Percentiles rank a stretch among this genome's conserved stretches.
These are phyloP conservation scores for Rhynchophorus ferrugineus DNA, from an alignment of 1,140 invertebrate species.

Conservation along the genomic window DNA sequence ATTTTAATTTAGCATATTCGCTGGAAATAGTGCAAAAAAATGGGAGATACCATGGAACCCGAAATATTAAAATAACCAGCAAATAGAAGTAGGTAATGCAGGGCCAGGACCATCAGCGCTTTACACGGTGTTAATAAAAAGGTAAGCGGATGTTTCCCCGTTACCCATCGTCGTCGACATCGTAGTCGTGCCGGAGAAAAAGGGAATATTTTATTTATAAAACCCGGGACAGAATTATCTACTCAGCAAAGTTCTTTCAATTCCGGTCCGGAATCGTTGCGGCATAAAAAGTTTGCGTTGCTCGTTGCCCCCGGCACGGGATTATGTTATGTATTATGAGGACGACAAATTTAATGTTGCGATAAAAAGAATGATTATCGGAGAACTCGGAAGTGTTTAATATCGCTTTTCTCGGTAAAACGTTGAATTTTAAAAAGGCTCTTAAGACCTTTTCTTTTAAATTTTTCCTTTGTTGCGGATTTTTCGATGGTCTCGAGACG, in stretches of 20 bases:
- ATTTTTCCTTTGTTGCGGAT: background rate
- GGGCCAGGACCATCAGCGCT: too few relatives aligned
- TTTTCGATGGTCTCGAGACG: too few relatives aligned
- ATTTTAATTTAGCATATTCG: too few relatives aligned
- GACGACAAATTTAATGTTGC: conserved; percentile 15
- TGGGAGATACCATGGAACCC: too few relatives aligned
- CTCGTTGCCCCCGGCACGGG: conserved; percentile 1
- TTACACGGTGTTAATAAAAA: too few relatives aligned
- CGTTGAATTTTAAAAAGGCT: background rate
- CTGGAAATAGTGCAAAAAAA: too few relatives aligned
- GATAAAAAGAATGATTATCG: conserved; percentile 16
- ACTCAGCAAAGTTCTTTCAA: conserved; percentile 19
- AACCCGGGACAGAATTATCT: conserved; percentile 14
- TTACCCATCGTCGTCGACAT: background rate
- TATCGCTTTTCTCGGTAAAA: background rate
- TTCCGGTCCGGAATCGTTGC: conserved; percentile 9
- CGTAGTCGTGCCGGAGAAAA: background rate
- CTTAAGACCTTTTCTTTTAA: background rate
- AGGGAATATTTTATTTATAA: conserved; percentile 19
- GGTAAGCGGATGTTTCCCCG: too few relatives aligned
- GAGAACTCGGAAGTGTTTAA: conserved; percentile 7
- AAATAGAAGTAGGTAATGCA: too few relatives aligned
- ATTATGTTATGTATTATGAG: conserved; percentile 18
- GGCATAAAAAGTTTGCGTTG: conserved; percentile 15
- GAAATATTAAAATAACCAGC: too few relatives aligned